Conservation (phyloP, 1,140 invertebrate genomes). For the Campoletis sonorensis region DNA sequence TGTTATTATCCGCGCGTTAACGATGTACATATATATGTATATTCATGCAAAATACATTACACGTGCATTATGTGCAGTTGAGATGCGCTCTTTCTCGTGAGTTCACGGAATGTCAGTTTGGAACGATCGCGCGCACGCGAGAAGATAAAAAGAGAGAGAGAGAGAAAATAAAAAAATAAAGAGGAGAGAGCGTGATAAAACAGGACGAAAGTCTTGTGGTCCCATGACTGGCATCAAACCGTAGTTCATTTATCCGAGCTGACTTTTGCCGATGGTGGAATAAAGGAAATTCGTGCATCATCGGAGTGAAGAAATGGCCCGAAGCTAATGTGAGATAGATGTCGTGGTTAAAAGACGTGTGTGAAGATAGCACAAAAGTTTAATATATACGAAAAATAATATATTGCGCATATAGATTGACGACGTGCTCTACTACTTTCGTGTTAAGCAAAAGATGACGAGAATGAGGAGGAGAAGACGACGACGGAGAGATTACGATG, state of each 20-base stretch:
- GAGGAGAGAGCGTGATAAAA: neutral
- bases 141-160: neutral
- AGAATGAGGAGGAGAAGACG: neutral
- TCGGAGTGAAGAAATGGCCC: constrained; percentile 25
- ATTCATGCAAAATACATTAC: neutral
- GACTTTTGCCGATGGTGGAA: neutral
- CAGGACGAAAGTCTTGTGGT: neutral
- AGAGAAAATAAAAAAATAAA: neutral
- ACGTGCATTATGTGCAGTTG: neutral
- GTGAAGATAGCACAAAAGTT: neutral
- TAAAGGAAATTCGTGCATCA: neutral
- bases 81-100: neutral
- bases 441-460: neutral
- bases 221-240: neutral
- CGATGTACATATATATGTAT: neutral
- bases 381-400: neutral
- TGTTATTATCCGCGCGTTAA: neutral
- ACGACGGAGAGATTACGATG: neutral
- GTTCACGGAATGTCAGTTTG: constrained; percentile 41
- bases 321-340: constrained; percentile 25
- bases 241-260: constrained; percentile 22
- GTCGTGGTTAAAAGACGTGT: neutral
- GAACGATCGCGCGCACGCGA: constrained; percentile 21
- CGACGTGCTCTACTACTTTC: constrained; percentile 11
- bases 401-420: neutral